These are phyloP conservation scores for Heterodera filipjevi DNA, from an alignment of 2,888 invertebrate genomes.

Conservation along the genomic window DNA sequence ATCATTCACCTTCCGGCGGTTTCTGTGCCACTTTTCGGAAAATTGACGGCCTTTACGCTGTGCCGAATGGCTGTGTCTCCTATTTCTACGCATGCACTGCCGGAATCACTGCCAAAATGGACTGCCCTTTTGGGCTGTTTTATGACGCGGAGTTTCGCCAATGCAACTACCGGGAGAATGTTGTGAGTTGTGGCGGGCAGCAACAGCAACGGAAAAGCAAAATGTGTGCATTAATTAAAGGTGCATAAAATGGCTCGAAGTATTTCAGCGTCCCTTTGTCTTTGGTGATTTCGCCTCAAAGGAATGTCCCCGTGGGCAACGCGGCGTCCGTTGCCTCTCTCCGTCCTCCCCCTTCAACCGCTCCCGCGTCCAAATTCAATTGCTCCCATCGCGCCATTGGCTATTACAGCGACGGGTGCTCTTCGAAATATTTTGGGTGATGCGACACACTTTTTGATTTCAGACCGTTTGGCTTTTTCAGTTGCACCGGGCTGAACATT, in stretches of 20 bases:
- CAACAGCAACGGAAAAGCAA: background rate
- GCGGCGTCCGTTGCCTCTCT: background rate
- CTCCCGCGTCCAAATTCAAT: slow-evolving; percentile 19
- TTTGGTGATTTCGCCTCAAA: background rate
- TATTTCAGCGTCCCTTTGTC: background rate
- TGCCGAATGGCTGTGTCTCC: slow-evolving; percentile 19
- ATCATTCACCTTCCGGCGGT: background rate
- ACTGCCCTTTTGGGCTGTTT: slow-evolving; percentile 33
- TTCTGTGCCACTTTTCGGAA: slow-evolving; percentile 23
- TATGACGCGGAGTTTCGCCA: slow-evolving; percentile 29
- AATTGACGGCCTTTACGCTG: slow-evolving; percentile 31
- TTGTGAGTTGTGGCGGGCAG: slow-evolving; percentile 36
- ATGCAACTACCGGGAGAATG: slow-evolving; percentile 28
- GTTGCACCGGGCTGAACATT: slow-evolving; percentile 14
- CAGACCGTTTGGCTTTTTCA: background rate
- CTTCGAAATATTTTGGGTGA: slow-evolving; percentile 19
- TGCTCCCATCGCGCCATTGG: slow-evolving; percentile 28
- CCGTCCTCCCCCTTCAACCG: background rate
- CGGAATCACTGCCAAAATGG: slow-evolving; percentile 28
- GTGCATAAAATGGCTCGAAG: background rate
- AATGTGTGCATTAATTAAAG: background rate
- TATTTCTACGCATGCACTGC: slow-evolving; percentile 33
- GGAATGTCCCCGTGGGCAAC: background rate
- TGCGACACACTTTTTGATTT: background rate
- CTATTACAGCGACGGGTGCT: slow-evolving; percentile 29